phyloP scores from a whole-genome alignment of 2,113 vertebrate genomes.

The Odobenus rosmarus region DNA sequence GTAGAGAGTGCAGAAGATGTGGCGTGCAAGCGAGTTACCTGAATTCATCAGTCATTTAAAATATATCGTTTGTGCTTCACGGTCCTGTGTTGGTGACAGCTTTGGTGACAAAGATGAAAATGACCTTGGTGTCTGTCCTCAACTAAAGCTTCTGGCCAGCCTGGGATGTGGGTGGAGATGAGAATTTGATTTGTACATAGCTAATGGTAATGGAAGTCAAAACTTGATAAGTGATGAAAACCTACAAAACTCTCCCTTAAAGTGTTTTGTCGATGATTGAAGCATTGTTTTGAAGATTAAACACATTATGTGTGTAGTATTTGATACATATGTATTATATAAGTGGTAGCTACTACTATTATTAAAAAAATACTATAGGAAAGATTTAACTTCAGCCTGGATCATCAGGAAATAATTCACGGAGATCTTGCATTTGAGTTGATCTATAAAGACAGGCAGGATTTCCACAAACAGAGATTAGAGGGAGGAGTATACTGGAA shows the following conservation, averaged over 20 bases:
- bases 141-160: neutral
- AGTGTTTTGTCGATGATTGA: neutral
- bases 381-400: neutral
- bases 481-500: neutral
- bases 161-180: neutral
- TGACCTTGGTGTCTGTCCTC: neutral
- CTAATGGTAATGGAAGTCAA: neutral
- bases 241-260: neutral
- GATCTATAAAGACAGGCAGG: neutral
- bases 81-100: neutral
- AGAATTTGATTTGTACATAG: neutral
- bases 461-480: constrained; percentile 10
- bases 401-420: constrained; percentile 21
- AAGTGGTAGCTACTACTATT: neutral
- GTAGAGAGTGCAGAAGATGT: neutral
- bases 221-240: constrained; percentile 23
- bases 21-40: neutral
- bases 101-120: neutral
- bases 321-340: neutral
- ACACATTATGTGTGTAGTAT: neutral
- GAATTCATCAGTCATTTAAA: neutral
- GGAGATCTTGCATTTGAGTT: neutral
- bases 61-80: neutral
- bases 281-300: neutral
- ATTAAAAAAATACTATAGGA: constrained; percentile 12